Evolutionary conservation across 2,113 vertebrate genomes (phyloP).

Genomic region (Chaetodon auriga): DNA sequence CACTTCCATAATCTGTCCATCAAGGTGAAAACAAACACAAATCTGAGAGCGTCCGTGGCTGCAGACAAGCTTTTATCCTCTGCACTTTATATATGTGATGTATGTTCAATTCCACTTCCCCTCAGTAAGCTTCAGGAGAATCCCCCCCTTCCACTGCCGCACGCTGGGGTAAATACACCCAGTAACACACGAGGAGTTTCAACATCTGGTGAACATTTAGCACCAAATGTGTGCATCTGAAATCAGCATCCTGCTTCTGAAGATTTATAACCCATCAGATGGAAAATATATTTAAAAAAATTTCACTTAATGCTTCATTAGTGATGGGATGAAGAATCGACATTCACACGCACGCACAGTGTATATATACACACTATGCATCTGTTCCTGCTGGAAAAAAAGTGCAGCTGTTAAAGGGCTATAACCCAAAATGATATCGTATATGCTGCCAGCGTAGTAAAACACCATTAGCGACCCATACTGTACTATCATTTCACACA

Average conservation of each 20-base stretch:
- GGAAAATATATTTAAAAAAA: slow-evolving; percentile 5
- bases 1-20: slow-evolving; percentile 12
- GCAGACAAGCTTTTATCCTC: slow-evolving; percentile 5
- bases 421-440: slow-evolving; percentile 39
- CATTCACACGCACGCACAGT: background rate
- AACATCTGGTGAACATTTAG: slow-evolving; percentile 19
- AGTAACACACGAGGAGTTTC: background rate
- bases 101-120: background rate
- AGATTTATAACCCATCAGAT: slow-evolving; percentile 11
- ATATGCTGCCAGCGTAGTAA: slow-evolving; percentile 26
- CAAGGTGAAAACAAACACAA: background rate
- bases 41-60: background rate
- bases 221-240: background rate
- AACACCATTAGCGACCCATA: slow-evolving; percentile 50
- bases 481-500: slow-evolving; percentile 39
- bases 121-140: background rate
- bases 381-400: slow-evolving; percentile 17
- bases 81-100: background rate
- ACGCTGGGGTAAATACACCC: background rate
- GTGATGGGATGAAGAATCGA: background rate
- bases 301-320: background rate
- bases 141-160: background rate
- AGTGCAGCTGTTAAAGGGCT: background rate
- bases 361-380: slow-evolving; percentile 1
- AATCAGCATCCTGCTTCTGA: slow-evolving; percentile 5